phyloP scores from a whole-genome alignment of 2,888 invertebrate genomes.

The Operophtera brumata region DNA sequence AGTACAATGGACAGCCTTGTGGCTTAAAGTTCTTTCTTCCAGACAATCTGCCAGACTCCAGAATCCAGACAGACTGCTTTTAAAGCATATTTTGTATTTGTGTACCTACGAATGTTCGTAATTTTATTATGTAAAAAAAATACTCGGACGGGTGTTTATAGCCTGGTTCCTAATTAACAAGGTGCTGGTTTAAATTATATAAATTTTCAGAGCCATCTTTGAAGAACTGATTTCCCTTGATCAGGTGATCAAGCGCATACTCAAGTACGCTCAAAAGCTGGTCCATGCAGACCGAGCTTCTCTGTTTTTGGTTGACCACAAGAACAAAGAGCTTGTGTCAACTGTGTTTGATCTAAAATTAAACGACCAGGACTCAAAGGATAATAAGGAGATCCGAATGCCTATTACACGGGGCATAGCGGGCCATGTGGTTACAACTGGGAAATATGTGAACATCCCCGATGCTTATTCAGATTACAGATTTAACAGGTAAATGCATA shows the following conservation, averaged over 20 bases:
- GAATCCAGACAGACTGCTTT: no score
- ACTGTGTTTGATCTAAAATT: conserved; percentile 87
- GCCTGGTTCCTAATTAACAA: no score
- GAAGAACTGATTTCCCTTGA: conserved; percentile 94
- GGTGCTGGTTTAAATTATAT: no score
- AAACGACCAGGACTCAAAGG: conserved; percentile 49
- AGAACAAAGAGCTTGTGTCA: conserved; percentile 88
- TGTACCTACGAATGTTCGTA: no score
- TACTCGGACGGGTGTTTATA: no score
- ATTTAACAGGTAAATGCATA: conserved; percentile 81
- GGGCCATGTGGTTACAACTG: conserved; percentile 89
- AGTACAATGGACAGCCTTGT: no score
- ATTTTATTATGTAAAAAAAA: no score
- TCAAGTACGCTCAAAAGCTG: conserved; percentile 90
- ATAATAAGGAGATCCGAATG: conserved; percentile 82
- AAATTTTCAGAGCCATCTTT: conserved; percentile 86
- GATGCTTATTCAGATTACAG: conserved; percentile 90
- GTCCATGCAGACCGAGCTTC: conserved; percentile 93
- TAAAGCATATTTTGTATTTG: no score
- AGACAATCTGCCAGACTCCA: no score
- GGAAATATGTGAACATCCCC: conserved; percentile 89
- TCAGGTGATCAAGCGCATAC: conserved; percentile 88
- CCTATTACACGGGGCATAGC: conserved; percentile 90
- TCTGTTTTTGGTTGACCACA: conserved; percentile 88
- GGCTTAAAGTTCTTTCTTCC: no score